Evolutionary conservation across 2,113 vertebrate genomes (phyloP).

Genomic region (Arenaria interpres): DNA sequence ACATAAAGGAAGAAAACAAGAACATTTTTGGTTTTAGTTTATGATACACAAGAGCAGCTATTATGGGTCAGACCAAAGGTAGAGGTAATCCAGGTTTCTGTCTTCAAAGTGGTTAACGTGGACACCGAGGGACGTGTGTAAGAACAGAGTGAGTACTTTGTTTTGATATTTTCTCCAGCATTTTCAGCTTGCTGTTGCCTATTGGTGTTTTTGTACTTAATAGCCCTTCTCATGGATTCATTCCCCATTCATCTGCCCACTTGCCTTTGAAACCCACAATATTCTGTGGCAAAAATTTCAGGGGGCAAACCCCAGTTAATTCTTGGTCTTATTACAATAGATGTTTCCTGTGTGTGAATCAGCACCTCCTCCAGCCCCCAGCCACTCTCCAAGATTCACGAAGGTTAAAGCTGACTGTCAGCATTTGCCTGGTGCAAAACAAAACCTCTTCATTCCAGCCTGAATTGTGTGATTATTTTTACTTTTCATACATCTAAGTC

Average conservation of each 20-base stretch:
- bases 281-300: background rate
- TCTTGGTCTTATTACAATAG: background rate
- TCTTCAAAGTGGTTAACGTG: background rate
- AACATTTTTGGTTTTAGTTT: background rate
- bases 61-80: background rate
- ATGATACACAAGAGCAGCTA: background rate
- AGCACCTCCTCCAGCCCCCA: background rate
- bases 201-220: background rate
- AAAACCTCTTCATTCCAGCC: slow-evolving; percentile 11
- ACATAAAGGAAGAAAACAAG: background rate
- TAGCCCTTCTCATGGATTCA: background rate
- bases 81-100: background rate
- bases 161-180: background rate
- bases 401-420: background rate
- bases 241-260: background rate
- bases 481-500: background rate
- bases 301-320: background rate
- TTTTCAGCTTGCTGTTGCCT: background rate
- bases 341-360: background rate
- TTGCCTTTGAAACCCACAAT: background rate
- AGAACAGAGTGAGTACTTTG: background rate
- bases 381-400: background rate
- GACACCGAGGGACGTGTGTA: background rate
- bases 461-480: background rate
- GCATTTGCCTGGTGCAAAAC: background rate